Base-by-base conservation (phyloP, 2,113 vertebrate species). In the Illadopsis cleaveri region DNA sequence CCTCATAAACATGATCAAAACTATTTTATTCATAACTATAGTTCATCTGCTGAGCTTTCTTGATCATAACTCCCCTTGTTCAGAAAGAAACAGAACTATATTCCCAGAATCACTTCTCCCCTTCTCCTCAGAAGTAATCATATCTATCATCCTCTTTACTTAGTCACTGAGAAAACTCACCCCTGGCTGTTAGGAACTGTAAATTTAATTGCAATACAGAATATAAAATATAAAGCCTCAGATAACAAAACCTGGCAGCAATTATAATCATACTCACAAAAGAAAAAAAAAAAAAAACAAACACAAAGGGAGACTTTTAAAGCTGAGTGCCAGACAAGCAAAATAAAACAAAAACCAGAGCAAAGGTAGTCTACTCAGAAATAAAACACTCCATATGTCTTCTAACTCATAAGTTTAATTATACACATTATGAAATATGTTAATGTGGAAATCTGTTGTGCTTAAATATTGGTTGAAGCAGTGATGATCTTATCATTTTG, bases 141-240 rank as follows among this genome's bases (percentile, higher is more conserved):
- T 51, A 22, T n/a, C 58, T 50, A 77, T 89, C 68, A 68, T 24
- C 11, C 38, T 87, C 40, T 82, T 88, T 86, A 80, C n/a, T 75
- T 51, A 82, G 30, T 44, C 51, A 35, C 35, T 12, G 12, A 76
- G 71, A 94, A 86, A 91, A 70, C 38, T 62, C 58, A 51, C 28
- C 33, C 9, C 60, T 92, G 83, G 25, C 90, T 96, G 61, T 88
- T 94, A 93, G 83, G n/a, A 78, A 45, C 88, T 92, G 37, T 78
- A 94, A 95, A 95, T 82, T 89, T 75, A 88, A 83, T 86, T 85
- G 28, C 54, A 83, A 82, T 80, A 31, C 18, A 68, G 64, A 92
- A 94, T 23, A 80, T 65, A 44, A 92, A 95, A 86, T 90, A 89
- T 13, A 73, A 92, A 86, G 24, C 42, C 57, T 42, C 72, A 57